Evolutionary conservation across 2,113 vertebrate species (phyloP).

Genomic region (Anarrhichthys ocellatus): DNA sequence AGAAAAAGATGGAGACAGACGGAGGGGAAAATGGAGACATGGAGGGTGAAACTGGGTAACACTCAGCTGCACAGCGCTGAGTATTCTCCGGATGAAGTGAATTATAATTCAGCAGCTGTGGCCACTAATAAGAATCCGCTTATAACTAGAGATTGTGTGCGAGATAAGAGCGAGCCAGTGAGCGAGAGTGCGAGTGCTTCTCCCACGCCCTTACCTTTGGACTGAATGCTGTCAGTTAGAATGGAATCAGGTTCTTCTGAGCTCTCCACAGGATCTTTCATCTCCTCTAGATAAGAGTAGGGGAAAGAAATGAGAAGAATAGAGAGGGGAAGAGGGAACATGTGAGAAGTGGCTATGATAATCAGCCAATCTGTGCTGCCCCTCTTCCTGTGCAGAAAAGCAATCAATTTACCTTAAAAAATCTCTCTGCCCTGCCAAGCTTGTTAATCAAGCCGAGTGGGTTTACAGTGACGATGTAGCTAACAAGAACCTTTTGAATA

Average conservation of each 20-base stretch:
- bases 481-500: neutral
- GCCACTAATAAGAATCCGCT: conserved; percentile 67
- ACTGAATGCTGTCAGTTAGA: conserved; percentile 79
- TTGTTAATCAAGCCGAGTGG: conserved; percentile 20
- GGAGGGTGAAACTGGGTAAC: conserved; percentile 52
- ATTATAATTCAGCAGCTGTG: conserved; percentile 78
- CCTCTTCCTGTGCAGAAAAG: conserved; percentile 24
- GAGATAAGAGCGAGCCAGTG: conserved; percentile 34
- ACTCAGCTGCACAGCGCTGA: conserved; percentile 50
- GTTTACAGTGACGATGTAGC: conserved; percentile 13
- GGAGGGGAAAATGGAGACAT: conserved; percentile 21
- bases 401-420: conserved; percentile 31
- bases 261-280: conserved; percentile 70
- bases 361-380: conserved; percentile 27
- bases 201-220: conserved; percentile 81
- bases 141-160: conserved; percentile 61
- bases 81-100: conserved; percentile 51
- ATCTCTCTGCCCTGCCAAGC: conserved; percentile 18
- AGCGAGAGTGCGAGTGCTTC: conserved; percentile 32
- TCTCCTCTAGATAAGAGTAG: conserved; percentile 68
- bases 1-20: conserved; percentile 59
- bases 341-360: conserved; percentile 28
- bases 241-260: conserved; percentile 68
- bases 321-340: neutral
- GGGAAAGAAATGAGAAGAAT: conserved; percentile 13